Evolutionary conservation across 2,113 vertebrate genomes (phyloP), one percentile per base, ranked within the genome.

Genomic region (Accipiter virgatus): DNA sequence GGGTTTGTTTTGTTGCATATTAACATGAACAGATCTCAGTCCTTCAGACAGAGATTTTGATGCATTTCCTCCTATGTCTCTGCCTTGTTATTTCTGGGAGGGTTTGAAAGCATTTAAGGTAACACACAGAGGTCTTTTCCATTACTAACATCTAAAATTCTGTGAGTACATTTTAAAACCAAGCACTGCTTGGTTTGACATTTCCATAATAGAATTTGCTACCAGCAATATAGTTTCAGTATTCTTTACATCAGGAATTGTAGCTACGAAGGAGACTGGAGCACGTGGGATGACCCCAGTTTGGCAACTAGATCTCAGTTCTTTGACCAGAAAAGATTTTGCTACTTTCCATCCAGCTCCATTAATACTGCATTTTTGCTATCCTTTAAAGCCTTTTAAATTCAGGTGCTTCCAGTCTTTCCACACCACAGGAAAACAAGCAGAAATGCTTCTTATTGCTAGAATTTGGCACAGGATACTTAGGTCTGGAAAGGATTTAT

Each of bases 401-500:
- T 72, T 85, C 77, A 93, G 88, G 86, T 89, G 48, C 88, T 95
- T 63, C 70, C 48, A 91, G 88, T 72, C 80, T 75, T 95, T 61
- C 86, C 73, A 31, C 1, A 3, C 75, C 10, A 12, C 81, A 87
- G 70, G 77, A 90, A 75, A 95, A 89, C 77, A 80, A 84, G 66
- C 36, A 95, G 86, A 91, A 93, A 91, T 81, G 91, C 48, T 84
- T 59, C 88, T 81, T 45, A 12, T 19, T 73, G 89, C 73, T 62
- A 52, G 75, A 93, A 87, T 81, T 75, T 97, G 95, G 95, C 95
- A 96, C 29, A 16, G 79, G 73, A 23, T 34, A 5, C 53, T 11
- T 32, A 29, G 66, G 75, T 88, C 93, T 97, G 96, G 91, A 86
- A 95, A 58, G 91, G 83, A 84, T 95, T 97, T 95, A 61, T 89